Percentiles rank a stretch among this genome's conserved stretches.
Conservation (phyloP, 2,113 vertebrate genomes). For the Microcebus lehilahytsara region DNA sequence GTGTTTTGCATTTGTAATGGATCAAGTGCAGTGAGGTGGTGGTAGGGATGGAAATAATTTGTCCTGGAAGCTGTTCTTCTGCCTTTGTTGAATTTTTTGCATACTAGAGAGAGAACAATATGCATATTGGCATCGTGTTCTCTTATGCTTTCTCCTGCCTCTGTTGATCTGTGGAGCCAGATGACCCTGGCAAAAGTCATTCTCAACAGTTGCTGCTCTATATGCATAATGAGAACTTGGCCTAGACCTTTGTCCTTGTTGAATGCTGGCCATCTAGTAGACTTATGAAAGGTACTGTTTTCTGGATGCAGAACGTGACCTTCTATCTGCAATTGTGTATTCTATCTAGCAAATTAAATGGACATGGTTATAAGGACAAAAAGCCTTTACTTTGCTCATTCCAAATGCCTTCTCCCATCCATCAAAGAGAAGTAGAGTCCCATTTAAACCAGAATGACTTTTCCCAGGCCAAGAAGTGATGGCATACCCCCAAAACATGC, state of each 20-base stretch:
- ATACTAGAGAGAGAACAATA: background rate
- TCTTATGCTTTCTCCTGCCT: background rate
- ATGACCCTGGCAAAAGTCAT: background rate
- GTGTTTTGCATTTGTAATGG: background rate
- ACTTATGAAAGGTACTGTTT: background rate
- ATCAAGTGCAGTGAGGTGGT: background rate
- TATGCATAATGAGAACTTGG: background rate
- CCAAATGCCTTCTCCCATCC: background rate
- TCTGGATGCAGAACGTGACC: background rate
- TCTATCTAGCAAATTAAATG: background rate
- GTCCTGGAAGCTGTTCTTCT: background rate
- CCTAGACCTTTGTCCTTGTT: background rate
- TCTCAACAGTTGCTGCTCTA: background rate
- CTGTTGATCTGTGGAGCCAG: background rate
- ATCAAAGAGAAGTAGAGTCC: background rate
- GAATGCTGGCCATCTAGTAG: background rate
- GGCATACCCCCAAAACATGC: background rate
- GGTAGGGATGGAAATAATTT: background rate
- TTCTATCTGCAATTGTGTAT: background rate
- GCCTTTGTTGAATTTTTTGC: background rate
- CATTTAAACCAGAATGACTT: background rate
- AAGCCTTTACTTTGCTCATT: background rate
- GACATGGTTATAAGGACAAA: background rate
- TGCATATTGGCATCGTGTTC: background rate
- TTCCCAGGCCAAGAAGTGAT: background rate